Conservation (phyloP, 1,140 invertebrate genomes). For the Caligus rogercresseyi region DNA sequence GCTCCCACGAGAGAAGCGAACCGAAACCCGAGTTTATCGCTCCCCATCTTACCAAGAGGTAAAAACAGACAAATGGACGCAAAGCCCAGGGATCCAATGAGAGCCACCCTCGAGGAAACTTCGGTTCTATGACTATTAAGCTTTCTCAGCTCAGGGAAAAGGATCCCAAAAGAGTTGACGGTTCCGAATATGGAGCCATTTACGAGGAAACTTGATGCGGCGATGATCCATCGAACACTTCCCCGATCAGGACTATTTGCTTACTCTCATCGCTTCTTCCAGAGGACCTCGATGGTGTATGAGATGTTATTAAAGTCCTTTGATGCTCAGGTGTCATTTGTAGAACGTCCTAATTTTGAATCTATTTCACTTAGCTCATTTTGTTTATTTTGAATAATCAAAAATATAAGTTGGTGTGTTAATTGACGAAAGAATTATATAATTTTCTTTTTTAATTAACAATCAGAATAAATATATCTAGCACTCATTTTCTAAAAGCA, state of each 20-base stretch:
- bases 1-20: background rate
- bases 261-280: too few relatives aligned
- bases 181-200: slow-evolving; percentile 78
- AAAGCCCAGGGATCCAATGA: background rate
- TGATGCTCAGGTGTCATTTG: too few relatives aligned
- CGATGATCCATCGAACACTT: slow-evolving; percentile 54
- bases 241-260: background rate
- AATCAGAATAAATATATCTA: too few relatives aligned
- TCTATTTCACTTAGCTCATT: too few relatives aligned
- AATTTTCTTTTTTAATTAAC: too few relatives aligned
- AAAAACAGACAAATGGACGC: background rate
- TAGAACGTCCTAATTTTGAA: too few relatives aligned
- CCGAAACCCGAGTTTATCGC: background rate
- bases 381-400: too few relatives aligned
- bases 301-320: too few relatives aligned
- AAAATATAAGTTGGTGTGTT: too few relatives aligned
- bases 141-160: slow-evolving; percentile 52
- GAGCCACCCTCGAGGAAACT: background rate
- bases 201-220: slow-evolving; percentile 63
- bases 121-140: slow-evolving; percentile 22
- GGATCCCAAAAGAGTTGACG: slow-evolving; percentile 70
- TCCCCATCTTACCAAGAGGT: background rate
- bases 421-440: too few relatives aligned
- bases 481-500: too few relatives aligned
- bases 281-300: too few relatives aligned